These are phyloP conservation scores for Penelope pileata DNA, from an alignment of 2,113 vertebrate genomes.

Conservation along the genomic window DNA sequence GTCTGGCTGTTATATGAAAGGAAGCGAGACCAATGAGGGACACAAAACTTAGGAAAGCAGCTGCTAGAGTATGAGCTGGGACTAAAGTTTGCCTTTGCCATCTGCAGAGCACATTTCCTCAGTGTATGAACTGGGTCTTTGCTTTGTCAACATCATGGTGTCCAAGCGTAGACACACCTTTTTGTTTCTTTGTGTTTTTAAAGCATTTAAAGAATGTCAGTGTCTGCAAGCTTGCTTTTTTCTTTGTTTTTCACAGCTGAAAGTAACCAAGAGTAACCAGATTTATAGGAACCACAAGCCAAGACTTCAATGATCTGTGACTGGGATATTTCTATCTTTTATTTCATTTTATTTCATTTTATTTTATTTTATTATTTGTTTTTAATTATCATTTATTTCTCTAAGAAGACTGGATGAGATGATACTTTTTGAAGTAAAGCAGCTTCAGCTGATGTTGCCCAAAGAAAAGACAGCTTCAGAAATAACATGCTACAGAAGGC, in stretches of 20 bases:
- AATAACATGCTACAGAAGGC: background rate
- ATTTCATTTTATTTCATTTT: background rate
- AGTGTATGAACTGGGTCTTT: background rate
- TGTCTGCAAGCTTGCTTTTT: background rate
- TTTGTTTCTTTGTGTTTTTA: background rate
- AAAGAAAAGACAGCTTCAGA: background rate
- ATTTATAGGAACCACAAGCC: background rate
- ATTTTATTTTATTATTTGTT: background rate
- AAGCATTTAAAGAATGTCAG: background rate
- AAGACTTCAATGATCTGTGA: background rate
- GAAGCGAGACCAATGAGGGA: slow-evolving; percentile 45
- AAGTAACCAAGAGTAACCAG: background rate
- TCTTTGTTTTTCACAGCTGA: background rate
- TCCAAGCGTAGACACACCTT: background rate
- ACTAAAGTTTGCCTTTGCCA: slow-evolving; percentile 28
- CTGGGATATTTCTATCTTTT: background rate
- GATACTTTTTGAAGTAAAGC: background rate
- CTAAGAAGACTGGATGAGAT: background rate
- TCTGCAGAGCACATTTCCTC: slow-evolving; percentile 39
- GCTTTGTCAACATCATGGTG: background rate
- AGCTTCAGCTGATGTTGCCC: background rate
- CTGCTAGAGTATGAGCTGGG: slow-evolving; percentile 11
- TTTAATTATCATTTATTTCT: background rate
- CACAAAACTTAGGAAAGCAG: slow-evolving; percentile 26
- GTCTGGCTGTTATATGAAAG: slow-evolving; percentile 14